Conservation (phyloP, 2,888 invertebrate species). For the Drosophila prolongata region DNA sequence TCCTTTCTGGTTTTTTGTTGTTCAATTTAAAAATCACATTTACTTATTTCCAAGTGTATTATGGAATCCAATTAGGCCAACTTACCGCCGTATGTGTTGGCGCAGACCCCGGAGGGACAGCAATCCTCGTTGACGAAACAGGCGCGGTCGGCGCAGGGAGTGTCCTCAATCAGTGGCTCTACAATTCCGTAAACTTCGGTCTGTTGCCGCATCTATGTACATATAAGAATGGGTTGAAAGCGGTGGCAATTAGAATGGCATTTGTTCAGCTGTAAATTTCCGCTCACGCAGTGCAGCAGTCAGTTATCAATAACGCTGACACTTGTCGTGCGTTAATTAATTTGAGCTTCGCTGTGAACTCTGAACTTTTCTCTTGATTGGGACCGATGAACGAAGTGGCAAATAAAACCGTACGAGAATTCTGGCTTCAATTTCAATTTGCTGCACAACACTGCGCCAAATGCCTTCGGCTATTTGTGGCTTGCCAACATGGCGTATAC, state of each 20-base stretch:
- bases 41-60: neutral
- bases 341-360: slow-evolving; percentile 27
- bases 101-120: slow-evolving; percentile 92
- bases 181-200: slow-evolving; percentile 79
- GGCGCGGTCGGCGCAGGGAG: slow-evolving; percentile 91
- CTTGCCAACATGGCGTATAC: slow-evolving; percentile 17
- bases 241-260: slow-evolving; percentile 44
- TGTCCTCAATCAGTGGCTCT: slow-evolving; percentile 87
- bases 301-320: slow-evolving; percentile 31
- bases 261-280: slow-evolving; percentile 27
- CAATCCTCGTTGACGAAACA: slow-evolving; percentile 93
- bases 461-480: slow-evolving; percentile 11
- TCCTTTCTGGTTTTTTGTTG: too few species aligned
- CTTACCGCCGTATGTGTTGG: slow-evolving; percentile 78
- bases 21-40: neutral
- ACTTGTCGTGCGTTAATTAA: slow-evolving; percentile 28
- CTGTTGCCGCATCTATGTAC: slow-evolving; percentile 53
- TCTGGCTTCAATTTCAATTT: slow-evolving; percentile 18
- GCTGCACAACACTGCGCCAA: neutral
- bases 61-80: slow-evolving; percentile 80
- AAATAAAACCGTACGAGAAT: neutral
- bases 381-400: neutral
- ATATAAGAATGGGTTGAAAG: neutral
- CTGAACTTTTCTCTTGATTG: slow-evolving; percentile 27
- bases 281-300: neutral